Conservation (phyloP, 2,113 vertebrate species). For the Myotis brandtii region DNA sequence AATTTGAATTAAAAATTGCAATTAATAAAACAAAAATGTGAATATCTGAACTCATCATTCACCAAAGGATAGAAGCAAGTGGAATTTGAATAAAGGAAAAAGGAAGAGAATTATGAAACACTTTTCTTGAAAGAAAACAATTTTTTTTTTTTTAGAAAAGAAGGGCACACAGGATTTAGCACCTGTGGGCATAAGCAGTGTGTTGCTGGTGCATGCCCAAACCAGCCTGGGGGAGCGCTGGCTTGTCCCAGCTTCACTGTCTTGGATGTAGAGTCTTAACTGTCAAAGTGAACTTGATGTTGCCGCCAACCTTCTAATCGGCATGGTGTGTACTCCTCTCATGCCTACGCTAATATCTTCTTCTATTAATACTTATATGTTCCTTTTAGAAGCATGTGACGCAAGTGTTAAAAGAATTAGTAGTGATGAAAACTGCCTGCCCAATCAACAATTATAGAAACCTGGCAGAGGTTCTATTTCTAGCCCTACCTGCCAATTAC, state of each 20-base stretch:
- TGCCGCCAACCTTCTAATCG: slow-evolving; percentile 24
- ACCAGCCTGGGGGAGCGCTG: slow-evolving; percentile 48
- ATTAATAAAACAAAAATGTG: slow-evolving; percentile 54
- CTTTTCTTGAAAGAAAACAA: slow-evolving; percentile 61
- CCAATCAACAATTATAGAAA: slow-evolving; percentile 12
- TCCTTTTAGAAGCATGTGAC: slow-evolving; percentile 36
- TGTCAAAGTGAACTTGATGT: slow-evolving; percentile 64
- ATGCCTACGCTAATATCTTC: slow-evolving; percentile 51
- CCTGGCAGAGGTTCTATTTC: slow-evolving; percentile 41
- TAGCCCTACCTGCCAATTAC: not conserved
- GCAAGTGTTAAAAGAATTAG: slow-evolving; percentile 53
- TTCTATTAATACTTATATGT: slow-evolving; percentile 40
- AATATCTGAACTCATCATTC: slow-evolving; percentile 54
- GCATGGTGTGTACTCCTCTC: not conserved
- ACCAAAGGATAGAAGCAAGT: not conserved
- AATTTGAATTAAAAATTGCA: slow-evolving; percentile 42
- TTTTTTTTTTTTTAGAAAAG: not conserved
- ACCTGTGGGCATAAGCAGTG: not conserved
- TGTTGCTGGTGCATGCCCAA: not conserved
- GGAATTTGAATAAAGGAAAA: not conserved
- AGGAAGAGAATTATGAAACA: not conserved
- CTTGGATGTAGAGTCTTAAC: slow-evolving; percentile 52
- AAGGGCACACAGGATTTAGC: not conserved
- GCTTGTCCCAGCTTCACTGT: not conserved
- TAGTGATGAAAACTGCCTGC: slow-evolving; percentile 19